These are phyloP conservation scores for Buceros bicornis DNA, from an alignment of 2,797 vertebrate species.

Conservation along the genomic window DNA sequence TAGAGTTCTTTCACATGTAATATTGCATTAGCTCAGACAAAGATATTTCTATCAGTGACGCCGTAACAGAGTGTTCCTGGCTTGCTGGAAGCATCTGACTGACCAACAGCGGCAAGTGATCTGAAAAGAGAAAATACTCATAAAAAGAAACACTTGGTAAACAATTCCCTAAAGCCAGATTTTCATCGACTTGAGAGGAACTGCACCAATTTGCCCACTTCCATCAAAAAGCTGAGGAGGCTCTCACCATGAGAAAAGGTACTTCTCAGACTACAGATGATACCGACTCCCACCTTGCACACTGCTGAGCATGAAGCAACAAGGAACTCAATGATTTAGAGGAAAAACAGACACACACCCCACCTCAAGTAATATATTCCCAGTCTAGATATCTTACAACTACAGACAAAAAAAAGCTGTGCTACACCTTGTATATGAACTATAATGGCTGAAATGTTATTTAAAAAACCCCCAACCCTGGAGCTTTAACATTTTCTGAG, in stretches of 20 bases:
- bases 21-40: slow-evolving; percentile 59
- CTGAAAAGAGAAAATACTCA: slow-evolving; percentile 18
- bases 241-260: neutral
- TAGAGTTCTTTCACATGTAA: slow-evolving; percentile 32
- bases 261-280: neutral
- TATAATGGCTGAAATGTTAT: neutral
- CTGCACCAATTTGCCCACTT: neutral
- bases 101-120: slow-evolving; percentile 3
- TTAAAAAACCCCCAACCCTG: neutral
- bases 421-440: neutral
- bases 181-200: neutral
- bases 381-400: neutral
- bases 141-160: slow-evolving; percentile 10
- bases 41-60: slow-evolving; percentile 4
- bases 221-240: neutral
- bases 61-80: slow-evolving; percentile 41
- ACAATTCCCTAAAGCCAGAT: neutral
- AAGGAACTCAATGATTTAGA: neutral
- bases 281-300: neutral
- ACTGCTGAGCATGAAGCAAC: neutral
- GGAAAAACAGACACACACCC: neutral
- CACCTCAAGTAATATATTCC: neutral
- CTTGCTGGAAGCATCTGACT: neutral
- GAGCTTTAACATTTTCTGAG: neutral
- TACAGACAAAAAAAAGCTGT: neutral